These are phyloP conservation scores for Rotaria socialis DNA, from an alignment of 2,888 invertebrate species.

Conservation along the genomic window DNA sequence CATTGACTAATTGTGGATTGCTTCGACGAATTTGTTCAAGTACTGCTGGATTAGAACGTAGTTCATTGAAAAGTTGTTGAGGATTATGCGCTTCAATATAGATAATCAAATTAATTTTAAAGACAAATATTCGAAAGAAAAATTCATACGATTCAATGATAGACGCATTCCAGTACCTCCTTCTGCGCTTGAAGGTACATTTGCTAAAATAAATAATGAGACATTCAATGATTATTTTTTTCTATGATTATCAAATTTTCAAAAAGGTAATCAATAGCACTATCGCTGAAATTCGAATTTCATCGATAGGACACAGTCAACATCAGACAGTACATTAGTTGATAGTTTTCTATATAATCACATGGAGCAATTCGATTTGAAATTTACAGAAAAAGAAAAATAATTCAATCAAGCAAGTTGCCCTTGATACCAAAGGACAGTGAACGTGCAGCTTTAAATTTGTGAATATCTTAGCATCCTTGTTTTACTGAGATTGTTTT, in stretches of 20 bases:
- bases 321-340: too few relatives aligned
- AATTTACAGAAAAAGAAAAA: too few relatives aligned
- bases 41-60: conserved; percentile 36
- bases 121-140: background rate
- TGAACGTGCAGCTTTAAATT: too few relatives aligned
- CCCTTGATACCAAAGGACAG: too few relatives aligned
- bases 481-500: too few relatives aligned
- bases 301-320: too few relatives aligned
- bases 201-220: background rate
- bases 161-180: background rate
- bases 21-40: conserved; percentile 31
- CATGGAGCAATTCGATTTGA: too few relatives aligned
- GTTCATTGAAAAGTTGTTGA: background rate
- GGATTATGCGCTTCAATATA: background rate
- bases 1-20: conserved; percentile 39
- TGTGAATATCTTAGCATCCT: too few relatives aligned
- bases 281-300: too few relatives aligned
- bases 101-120: background rate
- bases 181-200: background rate
- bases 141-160: background rate
- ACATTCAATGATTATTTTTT: background rate
- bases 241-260: background rate
- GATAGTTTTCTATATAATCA: too few relatives aligned
- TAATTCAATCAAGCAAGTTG: too few relatives aligned
- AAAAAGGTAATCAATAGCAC: too few relatives aligned